Evolutionary conservation across 2,797 vertebrate species (phyloP), one percentile per base, ranked within the genome.

Genomic region (Emydoidea blandingii): DNA sequence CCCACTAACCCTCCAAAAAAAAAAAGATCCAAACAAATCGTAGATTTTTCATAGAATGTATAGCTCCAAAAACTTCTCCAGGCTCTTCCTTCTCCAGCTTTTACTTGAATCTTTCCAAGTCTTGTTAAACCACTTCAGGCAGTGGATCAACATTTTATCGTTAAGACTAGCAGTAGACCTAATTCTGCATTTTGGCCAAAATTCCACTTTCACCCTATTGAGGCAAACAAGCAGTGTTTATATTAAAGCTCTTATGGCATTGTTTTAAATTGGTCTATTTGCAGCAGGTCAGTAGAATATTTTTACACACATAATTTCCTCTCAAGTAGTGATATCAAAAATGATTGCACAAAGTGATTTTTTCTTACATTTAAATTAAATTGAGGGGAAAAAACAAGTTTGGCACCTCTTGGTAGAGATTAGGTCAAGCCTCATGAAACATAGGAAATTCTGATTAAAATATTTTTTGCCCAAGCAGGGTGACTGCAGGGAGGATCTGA

Each of bases 181-280:
- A 91, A 88, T 94, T 93, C n/a, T 76, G 5, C 54, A 21, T 83
- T 95, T 88, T 91, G 25, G 29, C 44, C 84, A 92, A 95, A 95
- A 15, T 84, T 88, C 11, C 47, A 76, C 6, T 29, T 94, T 91
- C 31, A n/a, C 85, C 5, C 83, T 90, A 34, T n/a, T 92, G 41
- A 95, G 29, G 4, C 29, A 84, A 83, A 56, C 4, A 74, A 87
- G 11, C 3, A 37, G 1, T 91, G 19, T 25, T 94, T 81, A 29
- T 79, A 79, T 57, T 27, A 47, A 65, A 11, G 7, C 50, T 93
- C 4, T 83, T 54, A 8, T 54, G 25, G 5, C 49, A 86, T 27
- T 82, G 2, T 52, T 93, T 95, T 92, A 91, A 88, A 41, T 57
- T 86, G 2, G 7, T 37, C 12, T 94, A 29, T 79, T 85, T 91